Base-by-base conservation (phyloP, 1,140 invertebrate species). In the Drosophila persimilis region DNA sequence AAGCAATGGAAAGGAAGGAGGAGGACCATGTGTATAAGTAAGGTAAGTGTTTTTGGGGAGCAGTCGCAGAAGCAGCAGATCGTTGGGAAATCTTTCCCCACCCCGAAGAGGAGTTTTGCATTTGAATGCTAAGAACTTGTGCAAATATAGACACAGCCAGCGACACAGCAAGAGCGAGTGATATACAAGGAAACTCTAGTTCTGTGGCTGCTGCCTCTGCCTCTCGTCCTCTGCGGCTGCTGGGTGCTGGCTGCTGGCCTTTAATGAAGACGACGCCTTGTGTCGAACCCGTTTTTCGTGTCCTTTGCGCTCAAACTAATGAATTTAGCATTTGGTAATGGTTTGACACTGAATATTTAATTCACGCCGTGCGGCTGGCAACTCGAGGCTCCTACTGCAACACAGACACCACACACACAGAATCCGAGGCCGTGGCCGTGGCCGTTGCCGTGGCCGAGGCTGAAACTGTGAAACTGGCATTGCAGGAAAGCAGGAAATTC, bases 281-380 rank as follows among this genome's bases (percentile, higher is more conserved):
- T 73, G 71, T 51, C 63, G 80, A 90, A 89, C 89, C 73, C 75
- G 89, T 90, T 90, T 90, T 90, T 90, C 89, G 65, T 80, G 77
- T 76, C 65, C 78, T 76, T 69, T 60, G 53, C 80, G 74, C 72
- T 86, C 81, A 78, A 84, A 90, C 84, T 89, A 90, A 90, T 90
- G 89, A 90, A 89, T 90, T 90, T 89, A 90, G 88, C 84, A 90
- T 90, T 90, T 88, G 77, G 80, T 85, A 89, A 89, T 85, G 83
- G 80, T 89, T 90, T 90, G 89, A 90, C 89, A 90, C 89, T 90
- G 89, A 81, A 90, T 90, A 90, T 90, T 86, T 86, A 89, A 90
- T 90, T 90, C 77, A 77, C 44, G 65, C 76, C 63, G 45, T 45
- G 70, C 71, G 50, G 71, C 63, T 80, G 59, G 52, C 73, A 71